phyloP scores from a whole-genome alignment of 2,797 vertebrate genomes.

The Pipistrellus nathusii region DNA sequence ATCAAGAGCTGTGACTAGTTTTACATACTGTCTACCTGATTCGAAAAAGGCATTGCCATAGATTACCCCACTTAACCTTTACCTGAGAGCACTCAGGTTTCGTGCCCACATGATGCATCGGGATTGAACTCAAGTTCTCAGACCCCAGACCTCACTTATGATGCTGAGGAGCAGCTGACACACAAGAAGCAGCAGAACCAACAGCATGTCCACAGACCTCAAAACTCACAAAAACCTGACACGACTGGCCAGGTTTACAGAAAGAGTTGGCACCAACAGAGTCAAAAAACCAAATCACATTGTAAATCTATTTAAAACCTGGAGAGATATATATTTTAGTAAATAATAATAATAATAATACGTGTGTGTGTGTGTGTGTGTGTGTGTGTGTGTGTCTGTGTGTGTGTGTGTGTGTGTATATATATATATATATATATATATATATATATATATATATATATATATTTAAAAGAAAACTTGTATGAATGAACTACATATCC shows the following conservation, averaged over 20 bases:
- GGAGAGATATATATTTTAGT: background rate
- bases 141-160: background rate
- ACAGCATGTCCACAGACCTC: too few relatives aligned
- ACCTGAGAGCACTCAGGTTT: background rate
- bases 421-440: too few relatives aligned
- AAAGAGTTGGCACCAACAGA: background rate
- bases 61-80: too few relatives aligned
- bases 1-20: background rate
- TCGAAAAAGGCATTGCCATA: background rate
- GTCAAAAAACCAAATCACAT: background rate
- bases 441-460: too few relatives aligned
- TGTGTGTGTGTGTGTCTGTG: too few relatives aligned
- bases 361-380: too few relatives aligned
- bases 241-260: background rate
- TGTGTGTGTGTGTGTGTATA: too few relatives aligned
- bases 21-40: too few relatives aligned
- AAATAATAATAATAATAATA: background rate
- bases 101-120: rapidly evolving
- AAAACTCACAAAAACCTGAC: rapidly evolving
- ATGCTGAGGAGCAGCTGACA: too few relatives aligned
- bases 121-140: background rate
- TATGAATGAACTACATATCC: background rate
- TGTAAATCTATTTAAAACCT: background rate
- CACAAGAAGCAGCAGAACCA: too few relatives aligned
- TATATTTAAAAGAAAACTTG: background rate